Conservation (phyloP, 2,113 vertebrate genomes). For the Tupaia tana region DNA sequence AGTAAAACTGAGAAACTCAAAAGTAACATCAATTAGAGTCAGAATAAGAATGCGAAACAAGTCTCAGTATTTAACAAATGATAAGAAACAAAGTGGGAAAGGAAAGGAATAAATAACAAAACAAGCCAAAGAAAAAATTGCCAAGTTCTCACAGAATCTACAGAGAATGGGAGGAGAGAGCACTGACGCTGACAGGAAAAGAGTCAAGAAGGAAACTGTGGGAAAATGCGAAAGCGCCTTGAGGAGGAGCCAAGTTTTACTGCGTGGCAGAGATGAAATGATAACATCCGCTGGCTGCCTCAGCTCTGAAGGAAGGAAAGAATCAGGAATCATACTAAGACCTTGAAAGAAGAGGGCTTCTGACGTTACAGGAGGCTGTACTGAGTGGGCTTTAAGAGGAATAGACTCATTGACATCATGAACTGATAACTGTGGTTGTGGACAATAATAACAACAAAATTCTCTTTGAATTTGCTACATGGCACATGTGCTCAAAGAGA, state of each 20-base stretch:
- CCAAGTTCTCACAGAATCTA: slow-evolving; percentile 70
- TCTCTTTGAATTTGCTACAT: no score
- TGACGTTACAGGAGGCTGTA: not conserved
- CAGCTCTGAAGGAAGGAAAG: not conserved
- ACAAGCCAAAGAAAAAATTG: slow-evolving; percentile 49
- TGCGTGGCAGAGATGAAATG: slow-evolving; percentile 49
- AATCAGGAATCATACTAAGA: not conserved
- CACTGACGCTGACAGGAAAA: slow-evolving; percentile 34
- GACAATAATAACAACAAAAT: not conserved
- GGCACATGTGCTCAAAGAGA: no score
- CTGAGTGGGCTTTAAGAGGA: not conserved
- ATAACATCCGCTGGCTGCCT: not conserved
- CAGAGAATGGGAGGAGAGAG: slow-evolving; percentile 44
- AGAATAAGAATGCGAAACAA: slow-evolving; percentile 40
- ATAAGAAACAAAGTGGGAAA: not conserved
- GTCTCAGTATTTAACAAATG: not conserved
- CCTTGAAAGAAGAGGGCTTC: not conserved
- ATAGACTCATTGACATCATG: not conserved
- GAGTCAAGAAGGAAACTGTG: slow-evolving; percentile 62
- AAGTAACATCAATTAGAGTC: slow-evolving; percentile 3
- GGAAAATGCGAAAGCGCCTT: slow-evolving; percentile 59
- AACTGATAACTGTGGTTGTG: not conserved
- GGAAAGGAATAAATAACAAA: not conserved
- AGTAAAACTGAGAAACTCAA: slow-evolving; percentile 52
- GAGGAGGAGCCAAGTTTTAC: slow-evolving; percentile 58